Evolutionary conservation across 2,113 vertebrate genomes (phyloP).

Genomic region (Cairina moschata): DNA sequence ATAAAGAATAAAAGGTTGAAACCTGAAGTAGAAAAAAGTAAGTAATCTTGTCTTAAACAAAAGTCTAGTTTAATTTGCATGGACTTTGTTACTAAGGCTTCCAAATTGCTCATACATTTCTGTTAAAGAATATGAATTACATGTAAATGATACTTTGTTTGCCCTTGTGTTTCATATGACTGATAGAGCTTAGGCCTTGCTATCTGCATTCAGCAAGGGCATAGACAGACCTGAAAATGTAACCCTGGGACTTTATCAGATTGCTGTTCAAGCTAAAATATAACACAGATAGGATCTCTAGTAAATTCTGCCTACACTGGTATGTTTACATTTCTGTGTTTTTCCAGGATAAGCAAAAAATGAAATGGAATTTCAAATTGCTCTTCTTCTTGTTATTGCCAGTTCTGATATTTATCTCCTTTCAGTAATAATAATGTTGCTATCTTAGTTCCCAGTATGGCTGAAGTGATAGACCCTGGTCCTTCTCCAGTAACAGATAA

Average conservation of each 20-base stretch:
- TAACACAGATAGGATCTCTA: slow-evolving; percentile 7
- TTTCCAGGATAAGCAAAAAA: slow-evolving; percentile 46
- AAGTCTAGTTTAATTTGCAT: background rate
- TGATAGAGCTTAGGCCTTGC: background rate
- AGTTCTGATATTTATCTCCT: slow-evolving; percentile 21
- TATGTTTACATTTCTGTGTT: slow-evolving; percentile 40
- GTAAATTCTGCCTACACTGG: background rate
- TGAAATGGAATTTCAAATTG: slow-evolving; percentile 45
- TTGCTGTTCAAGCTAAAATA: slow-evolving; percentile 16
- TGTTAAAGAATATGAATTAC: background rate
- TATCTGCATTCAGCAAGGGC: background rate
- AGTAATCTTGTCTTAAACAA: slow-evolving; percentile 34
- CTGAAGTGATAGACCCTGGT: background rate
- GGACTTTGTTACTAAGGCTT: background rate
- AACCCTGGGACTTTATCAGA: background rate
- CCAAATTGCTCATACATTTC: background rate
- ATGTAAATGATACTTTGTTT: background rate
- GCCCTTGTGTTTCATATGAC: background rate
- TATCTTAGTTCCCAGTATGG: background rate
- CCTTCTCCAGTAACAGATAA: background rate
- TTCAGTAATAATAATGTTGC: background rate
- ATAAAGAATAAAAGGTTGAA: slow-evolving; percentile 99
- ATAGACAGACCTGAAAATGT: background rate
- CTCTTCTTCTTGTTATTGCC: background rate
- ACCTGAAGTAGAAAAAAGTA: slow-evolving; percentile 98